Base-by-base conservation (phyloP, 1,140 invertebrate species). In the Cyrtorhinus lividipennis region DNA sequence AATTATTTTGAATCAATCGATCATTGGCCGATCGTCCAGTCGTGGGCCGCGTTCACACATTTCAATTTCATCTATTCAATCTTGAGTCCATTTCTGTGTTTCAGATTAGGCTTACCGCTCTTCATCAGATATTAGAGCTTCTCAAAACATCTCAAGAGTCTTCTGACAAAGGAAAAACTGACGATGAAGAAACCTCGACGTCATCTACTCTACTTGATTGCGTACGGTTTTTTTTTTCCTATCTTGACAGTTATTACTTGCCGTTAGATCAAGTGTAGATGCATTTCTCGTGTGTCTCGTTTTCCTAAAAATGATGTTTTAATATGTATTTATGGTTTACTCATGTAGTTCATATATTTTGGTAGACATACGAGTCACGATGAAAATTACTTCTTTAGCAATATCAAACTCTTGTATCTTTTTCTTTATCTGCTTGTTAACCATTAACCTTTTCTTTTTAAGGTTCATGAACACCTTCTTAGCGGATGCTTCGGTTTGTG, bases 401-500 rank as follows among this genome's bases (percentile, higher is more conserved):
- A n/a, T n/a, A n/a, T n/a, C n/a, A n/a, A n/a, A n/a, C n/a, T n/a
- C n/a, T n/a, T n/a, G n/a, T n/a, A n/a, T n/a, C n/a, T n/a, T n/a
- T n/a, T n/a, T n/a, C n/a, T 44, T 44, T 44, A 8, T 44, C 10
- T 38, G 23, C 38, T 57, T 57, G 53, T 5, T 3, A 24, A 23
- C 10, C 57, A 18, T 56, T 61, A 38, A 62, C 53, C 24, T 0
- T 65, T 65, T 24, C 8, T 10, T 44, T 44, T 8, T 20, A 25
- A 67, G 66, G 62, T 80, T 13, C 77, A 82, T 65, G 75, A 81
- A 30, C 79, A 81, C 70, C 71, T 83, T 1, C 69, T 84, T 25
- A 74, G 77, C 61, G 81, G 81, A 13, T 81, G 78, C 71, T 84
- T 83, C 70, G 78, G 79, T 22, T 72, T 83, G n/a, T 66, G 64